Percentiles rank a stretch among this genome's conserved stretches.
Evolutionary conservation across 2,113 vertebrate genomes (phyloP).

Genomic region (Xiphophorus hellerii): DNA sequence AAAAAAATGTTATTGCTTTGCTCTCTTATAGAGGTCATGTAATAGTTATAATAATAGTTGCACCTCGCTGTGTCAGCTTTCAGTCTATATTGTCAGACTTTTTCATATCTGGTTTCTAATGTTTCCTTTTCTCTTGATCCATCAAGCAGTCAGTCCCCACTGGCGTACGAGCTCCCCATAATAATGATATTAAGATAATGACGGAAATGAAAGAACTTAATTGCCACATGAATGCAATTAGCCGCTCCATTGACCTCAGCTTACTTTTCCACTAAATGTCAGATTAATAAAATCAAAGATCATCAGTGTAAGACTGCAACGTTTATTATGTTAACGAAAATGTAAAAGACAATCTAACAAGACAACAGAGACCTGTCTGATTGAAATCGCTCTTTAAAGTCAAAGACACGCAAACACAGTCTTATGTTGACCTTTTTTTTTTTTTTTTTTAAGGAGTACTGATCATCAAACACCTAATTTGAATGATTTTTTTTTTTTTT

Average conservation of each 20-base stretch:
- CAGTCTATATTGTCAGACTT: not conserved
- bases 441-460: not conserved
- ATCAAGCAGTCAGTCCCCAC: not conserved
- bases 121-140: not conserved
- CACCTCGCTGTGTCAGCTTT: not conserved
- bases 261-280: slow-evolving; percentile 25
- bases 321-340: not conserved
- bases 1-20: not conserved
- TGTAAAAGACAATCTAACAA: not conserved
- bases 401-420: not conserved
- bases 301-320: not conserved
- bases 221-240: slow-evolving; percentile 54
- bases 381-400: not conserved
- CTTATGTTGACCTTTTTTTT: not conserved
- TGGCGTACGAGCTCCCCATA: slow-evolving; percentile 24
- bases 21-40: not conserved
- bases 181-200: slow-evolving; percentile 51
- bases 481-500: not conserved
- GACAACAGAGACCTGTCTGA: not conserved
- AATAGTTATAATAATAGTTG: not conserved
- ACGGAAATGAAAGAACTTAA: slow-evolving; percentile 53
- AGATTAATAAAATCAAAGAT: slow-evolving; percentile 28
- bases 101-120: not conserved
- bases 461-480: not conserved
- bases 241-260: slow-evolving; percentile 17